Percentiles rank a stretch among this genome's conserved stretches.
Conservation (phyloP, 2,888 invertebrate species). For the Aelia acuminata region DNA sequence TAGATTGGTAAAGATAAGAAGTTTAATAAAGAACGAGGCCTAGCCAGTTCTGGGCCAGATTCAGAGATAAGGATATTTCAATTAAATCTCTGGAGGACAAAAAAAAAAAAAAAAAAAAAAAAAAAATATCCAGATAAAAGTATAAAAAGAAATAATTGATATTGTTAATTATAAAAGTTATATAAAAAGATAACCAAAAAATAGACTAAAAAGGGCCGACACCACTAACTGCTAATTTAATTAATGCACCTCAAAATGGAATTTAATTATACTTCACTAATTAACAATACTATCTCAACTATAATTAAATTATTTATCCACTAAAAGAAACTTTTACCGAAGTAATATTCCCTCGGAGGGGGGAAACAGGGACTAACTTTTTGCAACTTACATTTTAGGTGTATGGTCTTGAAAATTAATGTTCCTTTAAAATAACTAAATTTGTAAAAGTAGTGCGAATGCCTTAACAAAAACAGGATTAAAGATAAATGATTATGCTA, state of each 20-base stretch:
- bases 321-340: neutral
- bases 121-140: neutral
- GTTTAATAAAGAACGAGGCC: conserved; percentile 7
- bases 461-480: too few species aligned
- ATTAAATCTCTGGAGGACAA: neutral
- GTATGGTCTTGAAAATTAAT: too few species aligned
- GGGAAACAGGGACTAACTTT: neutral
- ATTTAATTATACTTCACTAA: neutral
- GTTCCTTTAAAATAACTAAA: too few species aligned
- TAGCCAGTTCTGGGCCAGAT: neutral
- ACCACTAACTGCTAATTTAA: neutral
- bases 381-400: neutral
- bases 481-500: too few species aligned
- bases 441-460: too few species aligned
- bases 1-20: neutral
- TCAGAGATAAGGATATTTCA: neutral
- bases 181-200: neutral
- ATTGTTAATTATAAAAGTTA: conserved; percentile 36
- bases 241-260: neutral
- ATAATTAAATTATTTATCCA: neutral
- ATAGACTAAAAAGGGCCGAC: neutral
- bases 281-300: neutral
- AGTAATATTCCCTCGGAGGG: neutral
- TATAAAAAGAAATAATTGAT: conserved; percentile 32
- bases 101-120: neutral